A percentile compares a stretch with the other conserved stretches of the same genome.
phyloP scores from a whole-genome alignment of 2,888 invertebrate species.

The Capitulum mitella region DNA sequence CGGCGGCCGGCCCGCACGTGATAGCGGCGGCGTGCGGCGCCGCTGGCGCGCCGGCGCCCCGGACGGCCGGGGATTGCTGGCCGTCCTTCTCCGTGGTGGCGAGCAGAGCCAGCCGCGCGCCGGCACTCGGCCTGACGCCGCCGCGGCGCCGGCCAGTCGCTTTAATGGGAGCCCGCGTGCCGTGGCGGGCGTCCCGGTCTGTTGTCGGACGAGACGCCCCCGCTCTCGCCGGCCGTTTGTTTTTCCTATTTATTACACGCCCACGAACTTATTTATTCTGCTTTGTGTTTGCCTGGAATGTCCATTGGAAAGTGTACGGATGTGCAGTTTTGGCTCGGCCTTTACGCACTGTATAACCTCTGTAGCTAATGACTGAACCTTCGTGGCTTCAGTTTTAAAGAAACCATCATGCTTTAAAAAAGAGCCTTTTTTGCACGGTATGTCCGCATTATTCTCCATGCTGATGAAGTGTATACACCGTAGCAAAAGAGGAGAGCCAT shows the following conservation, averaged over 20 bases:
- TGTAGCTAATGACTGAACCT: too few relatives aligned
- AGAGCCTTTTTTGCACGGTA: too few relatives aligned
- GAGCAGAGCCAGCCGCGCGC: not conserved
- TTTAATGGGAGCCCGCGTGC: not conserved
- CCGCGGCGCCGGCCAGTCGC: not conserved
- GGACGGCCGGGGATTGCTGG: not conserved
- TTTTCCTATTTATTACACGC: constrained; percentile 12
- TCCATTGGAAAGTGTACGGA: too few relatives aligned
- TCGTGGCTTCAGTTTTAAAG: too few relatives aligned
- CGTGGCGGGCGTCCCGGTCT: not conserved
- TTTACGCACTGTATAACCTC: too few relatives aligned
- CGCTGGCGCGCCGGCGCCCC: not conserved
- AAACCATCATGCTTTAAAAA: too few relatives aligned
- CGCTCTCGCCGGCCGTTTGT: not conserved
- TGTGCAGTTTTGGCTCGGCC: too few relatives aligned
- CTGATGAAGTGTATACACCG: too few relatives aligned
- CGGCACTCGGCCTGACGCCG: not conserved
- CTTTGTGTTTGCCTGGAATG: not conserved
- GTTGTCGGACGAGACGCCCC: not conserved
- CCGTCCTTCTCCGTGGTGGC: not conserved
- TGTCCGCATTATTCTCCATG: too few relatives aligned
- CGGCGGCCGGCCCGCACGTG: not conserved
- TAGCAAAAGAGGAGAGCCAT: too few relatives aligned
- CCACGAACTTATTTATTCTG: not conserved
- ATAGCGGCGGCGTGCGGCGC: not conserved